These are phyloP conservation scores for Serilophus lunatus DNA, from an alignment of 2,113 vertebrate genomes.

Conservation along the genomic window DNA sequence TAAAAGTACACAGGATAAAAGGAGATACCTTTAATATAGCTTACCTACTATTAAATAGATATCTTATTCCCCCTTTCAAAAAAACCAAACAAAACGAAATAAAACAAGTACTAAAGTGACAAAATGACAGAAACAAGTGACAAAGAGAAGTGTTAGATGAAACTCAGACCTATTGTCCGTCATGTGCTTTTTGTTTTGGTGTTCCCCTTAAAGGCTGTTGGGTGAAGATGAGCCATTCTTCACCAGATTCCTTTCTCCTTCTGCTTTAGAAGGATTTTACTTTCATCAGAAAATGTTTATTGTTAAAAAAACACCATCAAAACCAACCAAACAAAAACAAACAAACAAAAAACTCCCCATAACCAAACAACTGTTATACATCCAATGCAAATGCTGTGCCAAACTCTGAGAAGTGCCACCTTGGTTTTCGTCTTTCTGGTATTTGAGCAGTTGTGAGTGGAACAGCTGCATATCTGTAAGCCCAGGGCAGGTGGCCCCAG, in stretches of 20 bases:
- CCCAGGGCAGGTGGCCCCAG: slow-evolving; percentile 83
- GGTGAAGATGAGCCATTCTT: background rate
- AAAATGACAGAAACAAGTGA: slow-evolving; percentile 57
- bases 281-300: slow-evolving; percentile 76
- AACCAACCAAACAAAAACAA: background rate
- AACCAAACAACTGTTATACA: slow-evolving; percentile 41
- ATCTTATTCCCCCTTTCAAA: slow-evolving; percentile 43
- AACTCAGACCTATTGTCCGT: slow-evolving; percentile 50
- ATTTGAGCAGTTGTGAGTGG: slow-evolving; percentile 87
- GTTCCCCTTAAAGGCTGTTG: slow-evolving; percentile 7
- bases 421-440: slow-evolving; percentile 75
- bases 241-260: background rate
- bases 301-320: slow-evolving; percentile 68
- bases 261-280: slow-evolving; percentile 38
- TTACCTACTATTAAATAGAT: slow-evolving; percentile 69
- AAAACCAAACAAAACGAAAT: background rate
- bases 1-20: slow-evolving; percentile 43
- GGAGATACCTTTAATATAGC: slow-evolving; percentile 72
- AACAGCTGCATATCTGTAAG: slow-evolving; percentile 88
- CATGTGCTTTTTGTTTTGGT: slow-evolving; percentile 12
- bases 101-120: slow-evolving; percentile 53
- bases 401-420: slow-evolving; percentile 75
- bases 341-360: background rate
- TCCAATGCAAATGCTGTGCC: slow-evolving; percentile 70
- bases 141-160: slow-evolving; percentile 51